Conservation (phyloP, 2,113 vertebrate genomes). For the Microtus richardsoni region DNA sequence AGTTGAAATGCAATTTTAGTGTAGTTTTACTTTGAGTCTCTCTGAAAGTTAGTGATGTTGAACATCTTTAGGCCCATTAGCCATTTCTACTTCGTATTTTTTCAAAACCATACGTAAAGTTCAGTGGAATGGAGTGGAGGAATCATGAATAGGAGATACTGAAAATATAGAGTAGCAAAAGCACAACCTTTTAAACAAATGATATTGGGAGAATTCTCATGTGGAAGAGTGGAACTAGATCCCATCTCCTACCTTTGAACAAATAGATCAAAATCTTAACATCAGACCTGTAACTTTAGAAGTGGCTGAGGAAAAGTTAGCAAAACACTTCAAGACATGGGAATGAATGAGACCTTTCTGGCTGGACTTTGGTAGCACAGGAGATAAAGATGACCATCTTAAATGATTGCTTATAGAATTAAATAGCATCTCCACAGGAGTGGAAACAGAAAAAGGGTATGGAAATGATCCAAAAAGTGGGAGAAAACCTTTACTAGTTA, state of each 20-base stretch:
- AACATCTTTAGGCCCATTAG: not conserved
- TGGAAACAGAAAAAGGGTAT: not conserved
- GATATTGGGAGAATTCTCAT: not conserved
- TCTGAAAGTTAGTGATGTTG: not conserved
- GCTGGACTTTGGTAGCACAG: not conserved
- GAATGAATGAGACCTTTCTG: not conserved
- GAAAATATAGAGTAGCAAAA: not conserved
- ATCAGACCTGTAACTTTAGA: not conserved
- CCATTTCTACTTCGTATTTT: not conserved
- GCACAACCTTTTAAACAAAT: not conserved
- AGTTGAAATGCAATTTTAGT: not conserved
- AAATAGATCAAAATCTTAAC: not conserved
- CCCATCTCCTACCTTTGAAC: too few relatives aligned
- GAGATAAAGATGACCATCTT: not conserved
- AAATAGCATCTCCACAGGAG: not conserved
- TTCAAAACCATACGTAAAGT: not conserved
- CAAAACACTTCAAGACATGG: not conserved
- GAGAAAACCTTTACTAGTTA: too few relatives aligned
- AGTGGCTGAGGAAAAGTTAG: not conserved
- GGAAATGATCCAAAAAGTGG: not conserved
- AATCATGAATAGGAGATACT: not conserved
- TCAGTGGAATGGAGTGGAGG: not conserved
- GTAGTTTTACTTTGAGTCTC: not conserved
- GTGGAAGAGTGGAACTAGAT: not conserved
- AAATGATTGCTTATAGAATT: not conserved